A percentile compares a stretch with the other conserved stretches of the same genome.
phyloP scores from a whole-genome alignment of 2,113 vertebrate genomes.

The Lepidothrix coronata region DNA sequence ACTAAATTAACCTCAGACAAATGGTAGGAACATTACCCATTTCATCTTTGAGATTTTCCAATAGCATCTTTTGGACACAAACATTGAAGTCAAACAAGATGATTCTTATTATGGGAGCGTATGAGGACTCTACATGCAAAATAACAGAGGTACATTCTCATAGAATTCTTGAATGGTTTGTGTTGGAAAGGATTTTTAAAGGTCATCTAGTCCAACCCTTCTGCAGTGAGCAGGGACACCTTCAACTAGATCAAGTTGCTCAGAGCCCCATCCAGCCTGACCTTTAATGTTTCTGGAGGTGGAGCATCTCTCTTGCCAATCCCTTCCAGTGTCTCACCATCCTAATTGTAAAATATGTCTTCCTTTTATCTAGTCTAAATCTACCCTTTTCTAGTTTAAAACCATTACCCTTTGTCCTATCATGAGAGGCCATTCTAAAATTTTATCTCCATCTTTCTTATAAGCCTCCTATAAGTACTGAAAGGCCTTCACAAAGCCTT shows the following conservation, averaged over 20 bases:
- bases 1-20: background rate
- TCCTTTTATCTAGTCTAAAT: background rate
- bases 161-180: background rate
- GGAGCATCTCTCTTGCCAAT: background rate
- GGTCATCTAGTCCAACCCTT: background rate
- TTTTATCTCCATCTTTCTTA: background rate
- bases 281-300: background rate
- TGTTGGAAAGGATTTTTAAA: background rate
- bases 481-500: background rate
- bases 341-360: background rate
- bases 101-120: background rate
- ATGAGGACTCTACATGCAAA: too few species aligned
- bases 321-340: background rate
- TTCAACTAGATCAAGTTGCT: background rate
- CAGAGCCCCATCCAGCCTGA: background rate
- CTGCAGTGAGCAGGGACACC: too few species aligned
- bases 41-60: background rate
- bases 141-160: background rate
- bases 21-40: background rate
- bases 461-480: background rate
- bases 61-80: background rate
- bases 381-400: background rate
- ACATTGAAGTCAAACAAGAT: accelerated
- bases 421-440: background rate
- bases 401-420: background rate